Evolutionary conservation across 2,113 vertebrate genomes (phyloP).

Genomic region (Hipposideros armiger): DNA sequence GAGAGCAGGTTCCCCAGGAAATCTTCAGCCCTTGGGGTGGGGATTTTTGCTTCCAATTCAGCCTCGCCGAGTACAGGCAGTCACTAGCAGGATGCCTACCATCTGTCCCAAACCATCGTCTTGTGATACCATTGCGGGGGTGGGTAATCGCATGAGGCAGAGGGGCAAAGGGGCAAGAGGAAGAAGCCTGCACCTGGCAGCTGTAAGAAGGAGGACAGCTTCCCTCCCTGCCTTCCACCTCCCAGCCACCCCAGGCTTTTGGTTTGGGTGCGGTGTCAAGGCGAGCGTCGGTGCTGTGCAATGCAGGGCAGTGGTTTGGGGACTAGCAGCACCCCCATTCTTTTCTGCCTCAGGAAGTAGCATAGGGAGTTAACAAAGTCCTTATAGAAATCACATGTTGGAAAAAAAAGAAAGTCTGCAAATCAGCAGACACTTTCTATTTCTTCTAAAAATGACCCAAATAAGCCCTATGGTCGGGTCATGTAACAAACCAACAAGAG

Average conservation of each 20-base stretch:
- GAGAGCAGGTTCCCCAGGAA: background rate
- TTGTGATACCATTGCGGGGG: background rate
- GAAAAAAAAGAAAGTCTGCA: background rate
- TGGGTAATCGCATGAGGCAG: background rate
- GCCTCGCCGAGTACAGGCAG: background rate
- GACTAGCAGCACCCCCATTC: background rate
- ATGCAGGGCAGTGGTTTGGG: background rate
- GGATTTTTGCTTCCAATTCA: background rate
- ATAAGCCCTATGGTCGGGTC: background rate
- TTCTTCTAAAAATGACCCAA: slow-evolving; percentile 47
- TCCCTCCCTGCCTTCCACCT: too few species aligned
- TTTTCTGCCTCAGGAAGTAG: background rate
- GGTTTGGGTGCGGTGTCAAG: background rate
- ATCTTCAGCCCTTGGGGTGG: background rate
- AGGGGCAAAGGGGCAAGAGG: background rate
- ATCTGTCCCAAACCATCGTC: background rate
- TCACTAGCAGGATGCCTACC: background rate
- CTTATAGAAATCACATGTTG: background rate
- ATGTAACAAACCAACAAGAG: background rate
- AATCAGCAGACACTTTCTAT: background rate
- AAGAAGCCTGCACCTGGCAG: background rate
- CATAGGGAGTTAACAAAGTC: background rate
- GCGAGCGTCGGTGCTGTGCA: background rate
- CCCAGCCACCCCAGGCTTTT: background rate
- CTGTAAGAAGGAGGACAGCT: background rate